Percentiles rank a stretch among this genome's conserved stretches.
phyloP scores from a whole-genome alignment of 2,888 invertebrate genomes.

The Agonopterix arenella region DNA sequence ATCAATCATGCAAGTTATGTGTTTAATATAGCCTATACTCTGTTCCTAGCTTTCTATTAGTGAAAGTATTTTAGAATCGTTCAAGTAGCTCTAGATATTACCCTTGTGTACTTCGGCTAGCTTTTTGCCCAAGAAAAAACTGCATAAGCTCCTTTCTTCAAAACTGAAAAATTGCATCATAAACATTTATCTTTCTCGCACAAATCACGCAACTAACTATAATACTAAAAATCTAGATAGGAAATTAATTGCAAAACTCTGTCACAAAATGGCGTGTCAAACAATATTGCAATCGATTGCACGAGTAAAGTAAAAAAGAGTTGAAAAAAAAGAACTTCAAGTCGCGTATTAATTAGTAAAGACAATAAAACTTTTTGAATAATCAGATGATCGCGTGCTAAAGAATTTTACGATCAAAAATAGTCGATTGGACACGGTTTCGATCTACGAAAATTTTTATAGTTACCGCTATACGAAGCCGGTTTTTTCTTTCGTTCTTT shows the following conservation, averaged over 20 bases:
- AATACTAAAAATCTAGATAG: too few species aligned
- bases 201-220: too few species aligned
- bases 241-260: neutral
- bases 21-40: too few species aligned
- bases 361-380: conserved; percentile 29
- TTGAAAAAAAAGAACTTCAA: conserved; percentile 8
- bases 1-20: too few species aligned
- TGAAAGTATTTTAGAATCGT: too few species aligned
- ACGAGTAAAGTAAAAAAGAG: neutral
- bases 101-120: too few species aligned
- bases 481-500: conserved; percentile 24
- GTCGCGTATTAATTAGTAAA: conserved; percentile 28
- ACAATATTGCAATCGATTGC: conserved; percentile 6
- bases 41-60: too few species aligned
- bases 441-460: conserved; percentile 15
- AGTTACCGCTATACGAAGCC: conserved; percentile 19
- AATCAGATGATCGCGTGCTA: conserved; percentile 30
- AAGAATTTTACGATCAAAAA: conserved; percentile 28
- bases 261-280: conserved; percentile 6
- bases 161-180: too few species aligned
- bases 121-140: too few species aligned
- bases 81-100: too few species aligned
- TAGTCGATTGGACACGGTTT: conserved; percentile 33
- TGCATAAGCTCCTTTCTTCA: too few species aligned
- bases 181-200: too few species aligned